Conservation (phyloP, 2,113 vertebrate genomes). For the Calyptommatus sinebrachiatus region DNA sequence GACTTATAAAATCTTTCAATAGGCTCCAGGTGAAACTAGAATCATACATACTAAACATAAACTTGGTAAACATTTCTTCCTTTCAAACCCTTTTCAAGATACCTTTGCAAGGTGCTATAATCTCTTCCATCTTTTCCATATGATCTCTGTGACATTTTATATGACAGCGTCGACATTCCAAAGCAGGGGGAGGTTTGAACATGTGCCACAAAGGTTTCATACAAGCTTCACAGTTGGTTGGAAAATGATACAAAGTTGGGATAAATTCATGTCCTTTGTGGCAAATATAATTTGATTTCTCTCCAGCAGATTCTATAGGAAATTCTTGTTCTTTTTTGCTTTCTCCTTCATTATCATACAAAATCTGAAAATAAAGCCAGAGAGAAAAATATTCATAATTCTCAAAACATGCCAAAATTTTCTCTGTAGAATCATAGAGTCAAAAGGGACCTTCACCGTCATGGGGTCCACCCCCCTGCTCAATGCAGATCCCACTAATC, state of each 20-base stretch:
- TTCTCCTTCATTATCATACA: conserved; percentile 98
- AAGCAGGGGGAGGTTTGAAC: conserved; percentile 97
- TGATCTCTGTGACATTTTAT: conserved; percentile 99
- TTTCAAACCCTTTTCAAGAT: neutral
- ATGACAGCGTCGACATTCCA: conserved; percentile 97
- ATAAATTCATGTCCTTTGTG: conserved; percentile 99
- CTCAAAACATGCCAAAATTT: neutral
- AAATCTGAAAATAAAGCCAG: conserved; percentile 77
- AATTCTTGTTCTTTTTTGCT: conserved; percentile 96
- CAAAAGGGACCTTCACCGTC: no score
- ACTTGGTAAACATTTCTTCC: neutral
- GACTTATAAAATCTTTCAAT: neutral
- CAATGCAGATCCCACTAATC: no score
- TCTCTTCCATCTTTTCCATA: conserved; percentile 98
- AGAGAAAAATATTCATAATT: conserved; percentile 9
- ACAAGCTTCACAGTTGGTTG: conserved; percentile 97
- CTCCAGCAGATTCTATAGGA: conserved; percentile 85
- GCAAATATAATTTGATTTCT: conserved; percentile 96
- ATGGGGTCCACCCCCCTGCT: no score
- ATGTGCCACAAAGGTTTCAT: conserved; percentile 98
- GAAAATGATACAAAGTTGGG: conserved; percentile 97
- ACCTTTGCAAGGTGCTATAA: conserved; percentile 97
- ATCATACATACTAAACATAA: neutral
- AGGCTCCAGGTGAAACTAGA: neutral
- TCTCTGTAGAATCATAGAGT: neutral